A percentile compares a stretch with the other conserved stretches of the same genome.
These are phyloP conservation scores for Terrapene triunguis DNA, from an alignment of 2,113 vertebrate species.

Conservation along the genomic window DNA sequence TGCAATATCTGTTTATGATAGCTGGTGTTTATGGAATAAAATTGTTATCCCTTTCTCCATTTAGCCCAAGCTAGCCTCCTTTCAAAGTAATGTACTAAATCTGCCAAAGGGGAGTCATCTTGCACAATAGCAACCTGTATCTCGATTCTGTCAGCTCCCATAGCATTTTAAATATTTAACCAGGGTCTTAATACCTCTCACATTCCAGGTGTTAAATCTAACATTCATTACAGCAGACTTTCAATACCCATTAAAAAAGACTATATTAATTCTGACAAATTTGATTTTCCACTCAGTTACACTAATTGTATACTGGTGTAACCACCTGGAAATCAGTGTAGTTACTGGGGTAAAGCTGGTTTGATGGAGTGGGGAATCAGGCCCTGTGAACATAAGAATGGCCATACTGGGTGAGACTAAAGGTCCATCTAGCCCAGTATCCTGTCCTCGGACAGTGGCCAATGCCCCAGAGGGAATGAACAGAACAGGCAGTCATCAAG, in stretches of 20 bases:
- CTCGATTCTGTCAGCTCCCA: not conserved
- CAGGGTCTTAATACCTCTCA: not conserved
- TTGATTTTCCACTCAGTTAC: not conserved
- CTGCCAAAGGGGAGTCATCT: not conserved
- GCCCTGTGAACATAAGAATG: not conserved
- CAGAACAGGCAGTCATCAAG: not conserved
- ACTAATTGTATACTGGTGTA: not conserved
- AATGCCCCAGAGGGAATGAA: no score
- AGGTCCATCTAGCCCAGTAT: no score
- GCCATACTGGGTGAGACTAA: no score
- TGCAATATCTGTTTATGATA: not conserved
- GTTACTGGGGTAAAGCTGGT: conserved; percentile 18
- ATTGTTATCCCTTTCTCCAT: not conserved
- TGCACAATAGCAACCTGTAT: not conserved
- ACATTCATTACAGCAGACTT: not conserved
- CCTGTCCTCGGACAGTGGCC: no score
- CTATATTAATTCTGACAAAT: not conserved
- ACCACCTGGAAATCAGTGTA: not conserved
- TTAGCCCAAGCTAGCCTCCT: not conserved
- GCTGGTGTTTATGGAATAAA: not conserved
- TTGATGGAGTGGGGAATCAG: not conserved
- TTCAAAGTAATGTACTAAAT: conserved; percentile 1
- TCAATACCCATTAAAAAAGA: not conserved
- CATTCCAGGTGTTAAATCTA: not conserved
- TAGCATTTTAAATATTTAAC: conserved; percentile 10